These are phyloP conservation scores for Microctenopoma steveboyesi DNA, from an alignment of 2,797 vertebrate species.

Conservation along the genomic window DNA sequence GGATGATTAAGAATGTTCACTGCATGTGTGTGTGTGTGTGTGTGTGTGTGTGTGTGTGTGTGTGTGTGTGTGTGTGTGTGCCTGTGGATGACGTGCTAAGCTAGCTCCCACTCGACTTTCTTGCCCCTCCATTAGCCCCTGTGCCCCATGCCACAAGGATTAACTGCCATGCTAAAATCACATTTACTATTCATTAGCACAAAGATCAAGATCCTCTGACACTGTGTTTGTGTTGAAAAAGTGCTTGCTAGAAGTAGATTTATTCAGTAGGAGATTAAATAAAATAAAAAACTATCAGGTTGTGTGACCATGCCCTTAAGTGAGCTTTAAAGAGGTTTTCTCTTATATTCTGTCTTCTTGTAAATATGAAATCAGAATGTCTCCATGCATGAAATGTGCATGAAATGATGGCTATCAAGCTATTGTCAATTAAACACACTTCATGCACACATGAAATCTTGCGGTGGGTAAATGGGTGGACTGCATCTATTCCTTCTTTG, in stretches of 20 bases:
- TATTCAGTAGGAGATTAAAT: slow-evolving; percentile 19
- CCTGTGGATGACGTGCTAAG: slow-evolving; percentile 23
- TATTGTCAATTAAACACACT: not conserved
- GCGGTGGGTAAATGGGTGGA: no score
- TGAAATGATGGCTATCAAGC: not conserved
- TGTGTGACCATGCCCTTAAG: no score
- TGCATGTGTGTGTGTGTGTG: no score
- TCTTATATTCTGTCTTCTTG: not conserved
- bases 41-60: no score
- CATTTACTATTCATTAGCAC: slow-evolving; percentile 78
- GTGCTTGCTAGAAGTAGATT: slow-evolving; percentile 52
- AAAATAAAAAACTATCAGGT: not conserved
- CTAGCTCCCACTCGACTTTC: slow-evolving; percentile 52
- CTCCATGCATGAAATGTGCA: not conserved
- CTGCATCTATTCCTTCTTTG: no score
- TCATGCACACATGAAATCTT: not conserved
- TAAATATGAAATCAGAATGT: not conserved
- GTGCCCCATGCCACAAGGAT: slow-evolving; percentile 50
- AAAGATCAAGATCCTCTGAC: slow-evolving; percentile 6
- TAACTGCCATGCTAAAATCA: slow-evolving; percentile 63
- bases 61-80: not conserved
- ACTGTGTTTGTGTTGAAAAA: slow-evolving; percentile 67
- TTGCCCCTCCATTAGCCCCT: slow-evolving; percentile 55
- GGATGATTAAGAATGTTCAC: no score
- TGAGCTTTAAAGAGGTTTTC: no score